phyloP scores from a whole-genome alignment of 1,140 invertebrate species.

The Bursaphelenchus mucronatus region DNA sequence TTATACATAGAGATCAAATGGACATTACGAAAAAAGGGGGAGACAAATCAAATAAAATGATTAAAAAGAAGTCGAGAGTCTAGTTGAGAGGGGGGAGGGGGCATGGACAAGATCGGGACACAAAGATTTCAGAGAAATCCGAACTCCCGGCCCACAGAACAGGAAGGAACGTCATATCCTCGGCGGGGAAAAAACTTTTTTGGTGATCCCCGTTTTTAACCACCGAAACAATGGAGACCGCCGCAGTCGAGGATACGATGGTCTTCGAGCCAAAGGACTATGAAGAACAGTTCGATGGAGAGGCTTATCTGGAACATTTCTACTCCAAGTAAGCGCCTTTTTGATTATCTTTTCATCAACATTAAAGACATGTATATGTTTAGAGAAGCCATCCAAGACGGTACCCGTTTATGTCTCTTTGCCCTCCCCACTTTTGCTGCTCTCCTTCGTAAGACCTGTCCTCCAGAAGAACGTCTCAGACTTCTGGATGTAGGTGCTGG shows the following conservation, averaged over 20 bases:
- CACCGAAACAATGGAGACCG: neutral
- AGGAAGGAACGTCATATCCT: too few relatives aligned
- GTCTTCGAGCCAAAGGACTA: constrained; percentile 46
- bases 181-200: too few relatives aligned
- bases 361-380: constrained; percentile 19
- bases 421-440: constrained; percentile 51
- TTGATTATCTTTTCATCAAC: constrained; percentile 8
- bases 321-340: constrained; percentile 39
- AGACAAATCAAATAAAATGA: too few relatives aligned
- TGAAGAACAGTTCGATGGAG: constrained; percentile 40
- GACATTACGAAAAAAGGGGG: too few relatives aligned
- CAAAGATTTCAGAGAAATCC: too few relatives aligned
- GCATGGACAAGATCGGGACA: too few relatives aligned
- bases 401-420: constrained; percentile 50
- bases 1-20: too few relatives aligned
- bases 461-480: constrained; percentile 29
- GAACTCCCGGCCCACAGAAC: too few relatives aligned
- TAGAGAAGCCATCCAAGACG: constrained; percentile 44
- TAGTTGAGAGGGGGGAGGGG: too few relatives aligned
- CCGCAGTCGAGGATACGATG: constrained; percentile 8
- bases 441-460: constrained; percentile 30
- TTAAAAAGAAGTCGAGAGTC: too few relatives aligned
- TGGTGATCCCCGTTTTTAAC: too few relatives aligned
- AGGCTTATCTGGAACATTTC: constrained; percentile 47
- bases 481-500: constrained; percentile 47